Conservation (phyloP, 2,888 invertebrate genomes). For the Aporophyla nigra region DNA sequence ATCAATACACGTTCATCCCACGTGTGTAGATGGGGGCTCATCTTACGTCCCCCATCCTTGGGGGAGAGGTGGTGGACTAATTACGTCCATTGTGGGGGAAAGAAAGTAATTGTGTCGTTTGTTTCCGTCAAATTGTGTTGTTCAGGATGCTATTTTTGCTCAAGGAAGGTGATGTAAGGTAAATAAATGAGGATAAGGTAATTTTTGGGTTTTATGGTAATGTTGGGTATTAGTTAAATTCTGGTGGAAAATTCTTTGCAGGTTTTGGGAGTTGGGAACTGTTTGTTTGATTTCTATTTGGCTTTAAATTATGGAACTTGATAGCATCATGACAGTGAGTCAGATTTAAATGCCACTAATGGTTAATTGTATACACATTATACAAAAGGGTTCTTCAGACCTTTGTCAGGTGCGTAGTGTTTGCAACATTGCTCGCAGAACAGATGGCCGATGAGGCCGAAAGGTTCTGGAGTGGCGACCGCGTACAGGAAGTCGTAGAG, state of each 20-base stretch:
- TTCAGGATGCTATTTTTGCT: constrained; percentile 38
- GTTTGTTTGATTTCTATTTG: background rate
- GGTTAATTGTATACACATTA: background rate
- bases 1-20: constrained; percentile 30
- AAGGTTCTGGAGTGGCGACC: too few species aligned
- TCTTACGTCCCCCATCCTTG: constrained; percentile 29
- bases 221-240: constrained; percentile 2
- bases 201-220: constrained; percentile 23
- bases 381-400: too few species aligned
- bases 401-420: too few species aligned
- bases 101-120: constrained; percentile 60
- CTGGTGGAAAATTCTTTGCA: background rate
- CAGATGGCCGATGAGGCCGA: too few species aligned
- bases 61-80: constrained; percentile 34
- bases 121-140: constrained; percentile 53
- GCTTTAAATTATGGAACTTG: background rate
- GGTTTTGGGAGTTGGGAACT: background rate
- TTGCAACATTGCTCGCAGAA: too few species aligned
- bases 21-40: constrained; percentile 21
- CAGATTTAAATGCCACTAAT: background rate
- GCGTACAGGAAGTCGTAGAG: too few species aligned
- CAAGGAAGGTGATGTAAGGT: constrained; percentile 27
- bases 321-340: background rate
- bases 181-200: constrained; percentile 21
- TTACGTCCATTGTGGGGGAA: constrained; percentile 53